Base-by-base conservation (phyloP, 2,888 invertebrate species). In the Rhyacophila evoluta region DNA sequence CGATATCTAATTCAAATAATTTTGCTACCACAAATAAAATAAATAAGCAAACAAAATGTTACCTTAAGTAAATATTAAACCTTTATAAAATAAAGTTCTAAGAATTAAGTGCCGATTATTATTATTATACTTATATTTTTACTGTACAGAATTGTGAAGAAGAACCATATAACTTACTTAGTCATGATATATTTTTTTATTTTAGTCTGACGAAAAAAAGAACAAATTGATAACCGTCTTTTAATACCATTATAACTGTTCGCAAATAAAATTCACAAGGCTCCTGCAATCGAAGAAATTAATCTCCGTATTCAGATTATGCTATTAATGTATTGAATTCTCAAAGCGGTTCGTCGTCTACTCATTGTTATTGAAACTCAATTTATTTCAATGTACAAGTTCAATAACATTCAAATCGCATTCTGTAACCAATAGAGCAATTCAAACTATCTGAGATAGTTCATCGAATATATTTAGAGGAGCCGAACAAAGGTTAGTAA, bases 301-400 rank as follows among this genome's bases (percentile, higher is more conserved):
- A 55, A 55, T 55, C 55, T 55, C 12, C 55, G 55, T 55, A 55
- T 55, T 55, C 55, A 55, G 55, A 55, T 55, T 55, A 55, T 25
- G 19, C 55, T 55, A 55, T 55, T 55, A 55, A 55, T 55, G 55
- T 55, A 55, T 55, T 25, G 55, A 55, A 55, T 19, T 8, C 15
- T 19, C 55, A 25, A 55, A 55, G 55, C 19, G 55, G 55, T 6
- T 12, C 41, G 12, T 55, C 55, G 15, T 19, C 19, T 55, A 15
- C 19, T 55, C 55, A 55, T 55, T 55, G 55, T 55, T 55, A 55
- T 55, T 55, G 55, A 25, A 55, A 55, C 55, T 12, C 55, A 55
- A 55, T 55, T 55, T 19, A 55, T 55, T 25, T 55, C 55, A 55
- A 55, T 25, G 55, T 55, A 25, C 12, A 55, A 55, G 55, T 55